Percentiles rank a stretch among this genome's conserved stretches.
Conservation (phyloP, 2,113 vertebrate species). For the Malurus melanocephalus region DNA sequence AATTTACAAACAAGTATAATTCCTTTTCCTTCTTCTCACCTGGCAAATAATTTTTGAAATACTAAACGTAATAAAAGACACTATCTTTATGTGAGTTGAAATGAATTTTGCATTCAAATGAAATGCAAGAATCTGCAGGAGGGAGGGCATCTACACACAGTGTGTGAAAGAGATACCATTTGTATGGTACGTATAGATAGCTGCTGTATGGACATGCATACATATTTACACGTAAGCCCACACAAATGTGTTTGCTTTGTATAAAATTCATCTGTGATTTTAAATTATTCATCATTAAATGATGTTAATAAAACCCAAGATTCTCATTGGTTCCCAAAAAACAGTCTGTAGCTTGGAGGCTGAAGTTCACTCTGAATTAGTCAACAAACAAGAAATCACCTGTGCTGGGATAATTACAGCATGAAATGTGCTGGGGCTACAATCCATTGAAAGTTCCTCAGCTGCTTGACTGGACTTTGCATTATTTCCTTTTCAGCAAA, state of each 20-base stretch:
- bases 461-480: background rate
- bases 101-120: background rate
- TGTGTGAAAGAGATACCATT: background rate
- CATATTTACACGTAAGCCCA: rapidly evolving
- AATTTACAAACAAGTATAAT: background rate
- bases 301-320: background rate
- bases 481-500: background rate
- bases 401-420: background rate
- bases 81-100: background rate
- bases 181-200: background rate
- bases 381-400: background rate
- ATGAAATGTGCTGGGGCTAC: background rate
- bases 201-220: background rate
- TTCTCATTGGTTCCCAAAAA: background rate
- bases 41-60: background rate
- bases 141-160: background rate
- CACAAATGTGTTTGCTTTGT: background rate
- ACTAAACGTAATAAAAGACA: background rate
- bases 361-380: background rate
- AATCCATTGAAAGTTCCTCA: background rate
- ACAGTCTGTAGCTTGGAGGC: background rate
- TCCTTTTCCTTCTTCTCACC: background rate
- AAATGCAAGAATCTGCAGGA: background rate
- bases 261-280: background rate
- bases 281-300: background rate